Base-by-base conservation (phyloP, 1,140 invertebrate genomes). In the Scaptodrosophila lebanonensis region DNA sequence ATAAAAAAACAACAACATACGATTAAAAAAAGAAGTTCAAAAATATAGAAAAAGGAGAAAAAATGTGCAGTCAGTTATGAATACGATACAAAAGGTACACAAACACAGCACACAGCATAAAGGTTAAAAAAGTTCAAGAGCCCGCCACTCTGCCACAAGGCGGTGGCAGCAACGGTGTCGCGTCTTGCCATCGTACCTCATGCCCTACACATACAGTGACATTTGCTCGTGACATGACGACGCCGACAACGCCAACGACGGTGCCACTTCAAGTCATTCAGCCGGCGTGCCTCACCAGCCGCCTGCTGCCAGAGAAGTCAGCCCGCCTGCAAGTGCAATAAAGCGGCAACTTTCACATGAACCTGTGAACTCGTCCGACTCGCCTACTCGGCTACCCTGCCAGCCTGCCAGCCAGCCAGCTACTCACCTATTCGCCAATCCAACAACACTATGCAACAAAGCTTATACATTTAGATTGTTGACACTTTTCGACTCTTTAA, bases 51-150 rank as follows among this genome's bases (percentile, higher is more conserved):
- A 43, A 42, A 32, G 7, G 40, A 51, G 49, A 50, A 15, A 33
- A 44, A 57, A 22, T 33, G 11, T 51, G 30, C 66, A 68, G 68
- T 45, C 61, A 82, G 73, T 79, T 79, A 79, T 79, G 75, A 79
- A 59, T 68, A 77, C 51, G 64, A 48, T 35, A 51, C 54, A 59
- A n/a, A n/a, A n/a, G n/a, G n/a, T n/a, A n/a, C n/a, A n/a, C n/a
- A n/a, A n/a, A n/a, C n/a, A n/a, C n/a, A n/a, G n/a, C n/a, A n/a
- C n/a, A n/a, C n/a, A n/a, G n/a, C 57, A 79, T 57, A 79, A 73
- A 82, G 73, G 73, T 79, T 79, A 79, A 82, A 82, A 73, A 82
- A 73, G 73, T 79, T 79, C 73, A 79, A 79, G 73, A 82, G 61
- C 45, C 75, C 8, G 3, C 22, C 8, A 25, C 22, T 4, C 8